These are phyloP conservation scores for Lampris megalopsis DNA, from an alignment of 2,113 vertebrate species.

Conservation along the genomic window DNA sequence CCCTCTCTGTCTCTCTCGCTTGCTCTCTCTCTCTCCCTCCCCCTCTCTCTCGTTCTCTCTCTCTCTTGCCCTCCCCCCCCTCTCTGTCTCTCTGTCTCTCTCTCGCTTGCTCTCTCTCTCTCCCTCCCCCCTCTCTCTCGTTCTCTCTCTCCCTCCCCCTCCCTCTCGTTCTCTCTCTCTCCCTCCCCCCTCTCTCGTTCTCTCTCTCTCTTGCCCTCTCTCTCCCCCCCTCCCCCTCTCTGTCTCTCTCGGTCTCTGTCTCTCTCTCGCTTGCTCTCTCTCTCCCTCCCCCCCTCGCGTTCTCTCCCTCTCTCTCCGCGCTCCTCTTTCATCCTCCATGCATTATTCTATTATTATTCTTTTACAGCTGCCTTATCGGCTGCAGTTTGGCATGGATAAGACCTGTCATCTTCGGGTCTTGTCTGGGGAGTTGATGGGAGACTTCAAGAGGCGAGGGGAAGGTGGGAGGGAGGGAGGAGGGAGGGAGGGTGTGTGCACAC, in stretches of 20 bases:
- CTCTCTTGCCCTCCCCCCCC: conserved; percentile 47
- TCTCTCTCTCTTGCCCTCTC: conserved; percentile 44
- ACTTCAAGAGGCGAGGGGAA: conserved; percentile 79
- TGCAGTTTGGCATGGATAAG: conserved; percentile 86
- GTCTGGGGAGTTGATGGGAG: conserved; percentile 86
- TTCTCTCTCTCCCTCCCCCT: conserved; percentile 34
- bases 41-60: conserved; percentile 47
- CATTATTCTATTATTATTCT: conserved; percentile 85
- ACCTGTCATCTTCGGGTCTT: conserved; percentile 87
- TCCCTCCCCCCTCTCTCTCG: conserved; percentile 48
- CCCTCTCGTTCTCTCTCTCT: conserved; percentile 34
- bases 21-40: conserved; percentile 34
- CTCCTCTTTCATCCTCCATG: conserved; percentile 76
- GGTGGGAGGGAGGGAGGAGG: conserved; percentile 38
- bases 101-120: conserved; percentile 9
- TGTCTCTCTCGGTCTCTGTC: conserved; percentile 38
- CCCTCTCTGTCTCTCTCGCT: conserved; percentile 42
- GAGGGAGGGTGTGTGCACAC: conserved; percentile 82
- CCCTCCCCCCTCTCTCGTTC: conserved; percentile 45
- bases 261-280: conserved; percentile 27
- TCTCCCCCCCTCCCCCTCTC: conserved; percentile 50
- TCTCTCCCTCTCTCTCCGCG: conserved; percentile 64
- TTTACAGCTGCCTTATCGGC: conserved; percentile 82
- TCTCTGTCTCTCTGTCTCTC: conserved; percentile 50
- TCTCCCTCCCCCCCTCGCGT: conserved; percentile 10